Percentiles rank a stretch among this genome's conserved stretches.
phyloP scores from a whole-genome alignment of 2,888 invertebrate species.

The Eupithecia centaureata region DNA sequence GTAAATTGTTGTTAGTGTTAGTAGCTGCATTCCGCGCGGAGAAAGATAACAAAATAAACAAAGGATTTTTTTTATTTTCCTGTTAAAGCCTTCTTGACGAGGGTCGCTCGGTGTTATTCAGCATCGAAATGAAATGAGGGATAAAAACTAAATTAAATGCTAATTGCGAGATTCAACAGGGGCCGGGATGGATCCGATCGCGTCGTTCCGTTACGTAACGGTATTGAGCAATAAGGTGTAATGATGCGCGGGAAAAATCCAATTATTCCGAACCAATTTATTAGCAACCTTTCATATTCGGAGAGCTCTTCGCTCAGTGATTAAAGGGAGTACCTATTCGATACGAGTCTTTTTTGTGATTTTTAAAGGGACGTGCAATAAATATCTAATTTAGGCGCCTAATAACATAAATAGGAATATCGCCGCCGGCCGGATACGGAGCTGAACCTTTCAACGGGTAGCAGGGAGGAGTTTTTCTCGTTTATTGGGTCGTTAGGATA shows the following conservation, averaged over 20 bases:
- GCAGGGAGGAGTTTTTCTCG: conserved; percentile 75
- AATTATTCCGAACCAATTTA: conserved; percentile 51
- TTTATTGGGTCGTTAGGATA: conserved; percentile 81
- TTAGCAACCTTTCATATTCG: conserved; percentile 40
- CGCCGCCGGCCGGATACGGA: conserved; percentile 56
- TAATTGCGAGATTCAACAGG: conserved; percentile 72
- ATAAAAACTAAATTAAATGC: conserved; percentile 79
- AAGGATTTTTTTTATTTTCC: conserved; percentile 67
- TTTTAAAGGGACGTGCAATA: conserved; percentile 36
- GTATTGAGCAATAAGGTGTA: conserved; percentile 64
- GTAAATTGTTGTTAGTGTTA: conserved; percentile 65
- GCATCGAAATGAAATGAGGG: conserved; percentile 74
- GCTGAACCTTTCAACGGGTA: conserved; percentile 68
- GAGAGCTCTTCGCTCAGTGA: conserved; percentile 30
- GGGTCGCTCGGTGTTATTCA: conserved; percentile 71
- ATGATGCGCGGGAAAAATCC: conserved; percentile 61
- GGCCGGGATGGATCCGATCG: conserved; percentile 58
- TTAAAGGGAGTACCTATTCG: conserved; percentile 27
- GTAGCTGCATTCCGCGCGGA: conserved; percentile 63
- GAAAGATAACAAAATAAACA: conserved; percentile 74
- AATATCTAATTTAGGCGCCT: conserved; percentile 51
- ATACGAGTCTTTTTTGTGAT: conserved; percentile 30
- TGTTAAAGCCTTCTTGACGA: conserved; percentile 72
- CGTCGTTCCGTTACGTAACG: conserved; percentile 56
- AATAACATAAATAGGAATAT: conserved; percentile 61